Base-by-base conservation (phyloP, 2,113 vertebrate species). In the Scatophagus argus region DNA sequence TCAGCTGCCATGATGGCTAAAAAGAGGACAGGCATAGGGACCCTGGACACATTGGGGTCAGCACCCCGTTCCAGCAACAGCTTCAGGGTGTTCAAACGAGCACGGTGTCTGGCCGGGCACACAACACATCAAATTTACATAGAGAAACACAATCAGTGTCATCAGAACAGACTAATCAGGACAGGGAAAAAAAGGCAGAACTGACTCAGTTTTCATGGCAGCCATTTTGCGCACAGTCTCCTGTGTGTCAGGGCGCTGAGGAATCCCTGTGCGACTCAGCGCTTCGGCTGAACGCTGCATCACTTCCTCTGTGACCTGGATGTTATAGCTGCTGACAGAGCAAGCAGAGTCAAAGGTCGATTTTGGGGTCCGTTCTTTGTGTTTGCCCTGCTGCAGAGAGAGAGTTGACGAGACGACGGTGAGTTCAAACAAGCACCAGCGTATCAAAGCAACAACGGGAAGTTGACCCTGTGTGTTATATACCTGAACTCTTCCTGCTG, bases 1-100 rank as follows among this genome's bases (percentile, higher is more conserved):
- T 98, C 95, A 2, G 91, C 93, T 0, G 96, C 94, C 93, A 96
- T 95, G 46, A 97, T 88, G 2, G 97, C 93, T 3, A 97, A 79
- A 86, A 97, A 96, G 8, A 98, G 89, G 51, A 89, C 90, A 0
- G 94, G 94, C 94, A 95, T 89, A 16, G 96, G 94, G n/a, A 94
- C 81, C 6, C 31, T 44, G 88, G 93, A 94, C 11, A 84, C 58
- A 5, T 96, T 97, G 32, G 96, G 96, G 87, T 97, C 95, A 0
- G 96, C 96, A 6, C 97, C 97, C 4, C 95, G 85, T 0, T 36
- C 79, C 84, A 98, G 74, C 56, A 98, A 88, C 47, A 97, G 74
- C n/a, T 85, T 74, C 72, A 97, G 90, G 49, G 94, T 97, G 55
- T 64, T 70, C 92, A 95, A 94, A 77, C 86, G 83, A 46, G 29